These are phyloP conservation scores for Leptoteleia sp. DNA, from an alignment of 1,140 invertebrate genomes.

Conservation along the genomic window DNA sequence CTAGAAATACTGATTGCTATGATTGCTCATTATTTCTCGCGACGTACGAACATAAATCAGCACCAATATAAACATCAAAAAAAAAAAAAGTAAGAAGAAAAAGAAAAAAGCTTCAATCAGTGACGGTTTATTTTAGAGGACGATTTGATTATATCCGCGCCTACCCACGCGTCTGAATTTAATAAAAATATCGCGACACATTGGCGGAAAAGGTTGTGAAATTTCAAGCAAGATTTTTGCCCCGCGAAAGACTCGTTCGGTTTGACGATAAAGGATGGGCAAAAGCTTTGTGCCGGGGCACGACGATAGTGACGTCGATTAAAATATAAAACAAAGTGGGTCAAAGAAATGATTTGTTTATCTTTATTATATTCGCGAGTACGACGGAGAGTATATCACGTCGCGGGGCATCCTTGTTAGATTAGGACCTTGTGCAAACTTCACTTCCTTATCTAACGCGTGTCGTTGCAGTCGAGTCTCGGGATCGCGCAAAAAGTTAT, in stretches of 20 bases:
- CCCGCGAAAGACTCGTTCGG: too few species aligned
- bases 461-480: slow-evolving; percentile 11
- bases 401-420: slow-evolving; percentile 44
- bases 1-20: slow-evolving; percentile 35
- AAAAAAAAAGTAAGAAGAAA: too few species aligned
- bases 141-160: slow-evolving; percentile 15
- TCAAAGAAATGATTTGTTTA: slow-evolving; percentile 54
- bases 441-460: slow-evolving; percentile 32
- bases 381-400: slow-evolving; percentile 31
- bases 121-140: slow-evolving; percentile 18
- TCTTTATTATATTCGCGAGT: slow-evolving; percentile 28
- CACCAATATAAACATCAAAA: slow-evolving; percentile 8
- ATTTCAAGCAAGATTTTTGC: too few species aligned
- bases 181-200: too few species aligned
- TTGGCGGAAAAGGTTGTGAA: too few species aligned
- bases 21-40: slow-evolving; percentile 40
- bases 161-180: too few species aligned
- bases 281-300: too few species aligned
- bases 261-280: too few species aligned
- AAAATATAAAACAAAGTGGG: slow-evolving; percentile 23
- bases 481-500: slow-evolving; percentile 24
- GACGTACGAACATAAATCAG: slow-evolving; percentile 32
- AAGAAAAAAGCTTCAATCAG: slow-evolving; percentile 37
- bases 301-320: too few species aligned
- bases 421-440: slow-evolving; percentile 37